Evolutionary conservation across 2,888 invertebrate genomes (phyloP), one percentile per base, ranked within the genome.

Genomic region (Stenolophus ochropezus): DNA sequence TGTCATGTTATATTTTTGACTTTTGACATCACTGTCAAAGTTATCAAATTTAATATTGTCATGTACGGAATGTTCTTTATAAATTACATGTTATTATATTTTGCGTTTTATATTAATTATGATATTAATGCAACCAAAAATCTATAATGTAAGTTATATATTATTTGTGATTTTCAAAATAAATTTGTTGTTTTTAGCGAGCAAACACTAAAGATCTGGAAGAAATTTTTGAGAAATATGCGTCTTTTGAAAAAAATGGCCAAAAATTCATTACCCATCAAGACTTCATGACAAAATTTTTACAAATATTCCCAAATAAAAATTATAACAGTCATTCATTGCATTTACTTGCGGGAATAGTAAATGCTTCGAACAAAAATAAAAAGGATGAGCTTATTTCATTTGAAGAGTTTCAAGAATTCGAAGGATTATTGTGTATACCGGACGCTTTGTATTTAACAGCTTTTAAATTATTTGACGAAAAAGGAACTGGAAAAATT

Each of bases 371-470:
- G 6, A 2, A 6, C 11, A 4, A 11, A 42, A 42, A 42, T 86
- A 96, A 95, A 90, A 97, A 97, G 91, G 97, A 97, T 93, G 97
- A 97, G 51, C 95, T 95, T 89, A 98, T 98, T 87, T 97, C 97
- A 82, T 98, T 97, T 90, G 91, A 96, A 74, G 99, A 99, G 91
- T 99, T 99, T 91, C 97, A 98, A 90, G 97, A 98, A 47, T 99
- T 99, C 89, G 99, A 99, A 90, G 98, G 97, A 5, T 90, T 98
- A 82, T 93, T 99, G 74, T 98, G 98, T 88, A 95, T 97, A 27
- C 99, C 99, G 16, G 99, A 99, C 90, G 98, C 98, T 49, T 92
- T 99, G 81, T 99, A 99, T 90, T 96, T 97, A 91, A 97, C 98
- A 82, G 99, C 99, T 87, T 99, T 99, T 91, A 98, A 98, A 89